Evolutionary conservation across 1,140 invertebrate species (phyloP).

Genomic region (Formica selysi): DNA sequence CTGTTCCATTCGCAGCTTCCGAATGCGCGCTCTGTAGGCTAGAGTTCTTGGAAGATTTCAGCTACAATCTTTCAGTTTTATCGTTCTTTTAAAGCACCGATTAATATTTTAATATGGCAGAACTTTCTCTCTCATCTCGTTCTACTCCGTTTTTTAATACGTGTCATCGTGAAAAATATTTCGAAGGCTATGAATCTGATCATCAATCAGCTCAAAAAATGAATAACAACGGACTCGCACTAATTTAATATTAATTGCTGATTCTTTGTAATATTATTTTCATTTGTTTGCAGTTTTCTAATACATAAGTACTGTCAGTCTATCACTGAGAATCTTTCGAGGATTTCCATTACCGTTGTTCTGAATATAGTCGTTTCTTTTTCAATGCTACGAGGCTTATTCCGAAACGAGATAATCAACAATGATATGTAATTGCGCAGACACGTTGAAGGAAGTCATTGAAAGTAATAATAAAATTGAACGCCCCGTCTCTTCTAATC

Average conservation of each 20-base stretch:
- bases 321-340: neutral
- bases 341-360: slow-evolving; percentile 6
- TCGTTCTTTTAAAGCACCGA: neutral
- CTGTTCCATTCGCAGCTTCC: slow-evolving; percentile 40
- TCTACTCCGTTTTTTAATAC: neutral
- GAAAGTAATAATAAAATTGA: neutral
- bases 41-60: slow-evolving; percentile 59
- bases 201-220: neutral
- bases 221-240: neutral
- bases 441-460: slow-evolving; percentile 26
- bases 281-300: neutral
- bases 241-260: neutral
- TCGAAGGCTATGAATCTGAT: neutral
- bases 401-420: neutral
- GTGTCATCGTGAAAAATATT: neutral
- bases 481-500: slow-evolving; percentile 10
- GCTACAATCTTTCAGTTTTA: slow-evolving; percentile 35
- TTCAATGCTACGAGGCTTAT: no score
- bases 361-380: neutral
- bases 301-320: neutral
- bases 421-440: neutral
- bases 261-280: neutral
- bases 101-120: slow-evolving; percentile 1
- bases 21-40: slow-evolving; percentile 32
- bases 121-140: neutral